Base-by-base conservation (phyloP, 2,888 invertebrate species). In the Leptogaster cylindrica region DNA sequence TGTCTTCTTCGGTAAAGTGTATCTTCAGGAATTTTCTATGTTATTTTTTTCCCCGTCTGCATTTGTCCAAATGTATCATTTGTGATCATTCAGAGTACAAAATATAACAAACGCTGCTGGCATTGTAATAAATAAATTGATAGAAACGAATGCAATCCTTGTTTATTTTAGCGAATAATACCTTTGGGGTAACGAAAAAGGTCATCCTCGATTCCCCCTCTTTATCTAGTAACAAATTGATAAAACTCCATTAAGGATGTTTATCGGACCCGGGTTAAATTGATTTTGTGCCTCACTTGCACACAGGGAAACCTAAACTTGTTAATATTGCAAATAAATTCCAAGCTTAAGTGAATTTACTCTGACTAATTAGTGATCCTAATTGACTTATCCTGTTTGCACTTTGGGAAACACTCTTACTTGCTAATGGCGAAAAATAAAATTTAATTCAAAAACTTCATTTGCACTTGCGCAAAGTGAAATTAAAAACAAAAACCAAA, bases 81-180 rank as follows among this genome's bases (percentile, higher is more conserved):
- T 20, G 6, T 25, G 23, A 12, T 8, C 14, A 5, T 12, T 7
- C 16, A 55, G 39, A 55, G 36, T 20, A 36, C 55, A 55, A 55
- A 55, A 55, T 55, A 55, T 55, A 52, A 52, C 52, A 52, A 33
- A 52, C 52, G 55, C 23, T 55, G n/a, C 36, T 55, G 23, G 55
- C 55, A 55, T 55, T 55, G 39, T 55, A 55, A 55, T 55, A 55
- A 55, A 55, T 55, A 55, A 55, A 55, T 55, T 55, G 55, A 55
- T 55, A 55, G 55, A 55, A 55, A 36, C 39, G 55, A 55, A 55
- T 23, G 39, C 55, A 55, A 55, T 36, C 39, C 39, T 39, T 55
- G 12, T 55, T 55, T 55, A 55, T 36, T 55, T 55, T 55, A 16
- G 55, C 39, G 39, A 55, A 55, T 36, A 55, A 55, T 36, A 55